Evolutionary conservation across 2,888 invertebrate species (phyloP), one percentile per base, ranked within the genome.

Genomic region (Campopleginae sp.): DNA sequence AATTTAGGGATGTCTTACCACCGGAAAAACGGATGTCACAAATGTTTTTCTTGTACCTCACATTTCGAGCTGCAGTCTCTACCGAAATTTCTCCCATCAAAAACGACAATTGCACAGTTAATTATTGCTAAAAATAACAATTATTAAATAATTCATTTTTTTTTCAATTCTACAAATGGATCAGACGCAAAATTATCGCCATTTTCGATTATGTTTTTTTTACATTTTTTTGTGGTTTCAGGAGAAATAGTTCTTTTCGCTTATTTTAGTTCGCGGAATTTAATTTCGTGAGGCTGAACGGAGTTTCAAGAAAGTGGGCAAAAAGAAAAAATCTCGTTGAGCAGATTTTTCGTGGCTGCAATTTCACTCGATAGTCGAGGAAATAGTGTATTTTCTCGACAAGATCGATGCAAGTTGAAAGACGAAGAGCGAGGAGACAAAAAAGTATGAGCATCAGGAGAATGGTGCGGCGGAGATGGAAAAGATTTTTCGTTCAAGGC

Each of bases 401-500:
- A 38, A 72, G 58, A 51, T 78, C 82, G 74, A 83, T 74, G 72
- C 46, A 38, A 61, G 17, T 58, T 23, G 38, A 10, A n/a, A 31
- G 8, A 38, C 12, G 48, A 42, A 23, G 38, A 38, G 54, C 61
- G 44, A 33, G 23, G 66, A 51, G 61, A 70, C 46, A 54, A 51
- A 80, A 76, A 80, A 71, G 75, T 76, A 65, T 76, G 71, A 46
- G 71, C 46, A 76, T 38, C 8, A 38, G 38, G 38, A 38, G 51
- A 65, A 54, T 54, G 42, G 70, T 48, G 58, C 8, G 17, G 3
- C 44, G 17, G 46, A 54, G 72, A 72, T 46, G 65, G 42, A 78
- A 79, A 80, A 63, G 79, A 80, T 84, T 80, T 77, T 84, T 80
- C 84, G 80, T 71, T 72, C 23, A 66, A 80, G 31, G 54, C 14